phyloP scores from a whole-genome alignment of 2,888 invertebrate genomes.

The Oxyscelio sp. region DNA sequence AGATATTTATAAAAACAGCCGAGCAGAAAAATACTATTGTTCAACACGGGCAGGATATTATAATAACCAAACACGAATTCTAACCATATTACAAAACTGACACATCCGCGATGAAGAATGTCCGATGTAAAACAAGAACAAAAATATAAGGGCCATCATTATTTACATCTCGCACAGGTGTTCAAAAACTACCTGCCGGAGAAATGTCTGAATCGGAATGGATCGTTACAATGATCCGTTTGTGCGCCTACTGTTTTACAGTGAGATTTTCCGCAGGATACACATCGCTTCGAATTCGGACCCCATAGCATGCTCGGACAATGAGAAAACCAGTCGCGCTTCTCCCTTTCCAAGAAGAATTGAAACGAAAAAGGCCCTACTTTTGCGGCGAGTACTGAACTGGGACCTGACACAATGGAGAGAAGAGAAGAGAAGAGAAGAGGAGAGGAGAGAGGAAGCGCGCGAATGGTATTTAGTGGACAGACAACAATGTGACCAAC shows the following conservation, averaged over 20 bases:
- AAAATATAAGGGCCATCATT: conserved; percentile 38
- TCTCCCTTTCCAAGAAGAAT: conserved; percentile 66
- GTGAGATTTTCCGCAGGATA: conserved; percentile 55
- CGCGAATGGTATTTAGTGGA: conserved; percentile 79
- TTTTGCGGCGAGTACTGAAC: conserved; percentile 71
- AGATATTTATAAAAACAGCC: background rate
- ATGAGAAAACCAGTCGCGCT: conserved; percentile 69
- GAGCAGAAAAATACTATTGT: no score
- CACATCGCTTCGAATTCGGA: conserved; percentile 14
- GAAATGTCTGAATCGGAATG: conserved; percentile 63
- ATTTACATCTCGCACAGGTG: conserved; percentile 65
- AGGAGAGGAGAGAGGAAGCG: conserved; percentile 52
- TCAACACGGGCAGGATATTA: no score
- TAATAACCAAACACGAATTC: no score
- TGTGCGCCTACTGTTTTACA: conserved; percentile 30
- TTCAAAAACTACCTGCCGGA: conserved; percentile 62
- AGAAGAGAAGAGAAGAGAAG: no score
- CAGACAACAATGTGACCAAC: conserved; percentile 85
- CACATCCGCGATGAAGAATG: conserved; percentile 24
- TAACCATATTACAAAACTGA: conserved; percentile 5
- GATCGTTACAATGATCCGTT: conserved; percentile 53
- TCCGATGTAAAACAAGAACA: conserved; percentile 23
- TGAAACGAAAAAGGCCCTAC: conserved; percentile 59
- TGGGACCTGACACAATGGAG: conserved; percentile 73
- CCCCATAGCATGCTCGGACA: conserved; percentile 59